Base-by-base conservation (phyloP, 2,113 vertebrate genomes). In the Protobothrops mucrosquamatus region DNA sequence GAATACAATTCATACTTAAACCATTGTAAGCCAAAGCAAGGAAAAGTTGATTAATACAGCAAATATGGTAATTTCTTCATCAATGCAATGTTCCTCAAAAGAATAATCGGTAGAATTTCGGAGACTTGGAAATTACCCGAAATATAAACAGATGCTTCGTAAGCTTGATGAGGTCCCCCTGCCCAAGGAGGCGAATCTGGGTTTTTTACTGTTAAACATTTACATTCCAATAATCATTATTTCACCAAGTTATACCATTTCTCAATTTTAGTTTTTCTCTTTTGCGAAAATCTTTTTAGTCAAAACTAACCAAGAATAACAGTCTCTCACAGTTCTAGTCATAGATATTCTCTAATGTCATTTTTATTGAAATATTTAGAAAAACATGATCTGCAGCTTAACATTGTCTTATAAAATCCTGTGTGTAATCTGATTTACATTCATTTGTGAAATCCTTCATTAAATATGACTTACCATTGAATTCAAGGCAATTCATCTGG, bases 401-500 rank as follows among this genome's bases (percentile, higher is more conserved):
- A 74, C 29, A 12, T 5, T 54, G 48, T 15, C 85, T 52, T 48
- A 64, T 39, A 51, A 64, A 64, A n/a, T 26, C 2, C 9, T 52
- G 46, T 26, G 48, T 87, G 26, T 10, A 87, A 52, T 24, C 46
- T 34, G 43, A 18, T 23, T 29, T 23, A 39, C 11, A 43, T 39
- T 26, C 0, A 61, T 29, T 34, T n/a, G 43, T 14, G 3, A 55
- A 64, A 26, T 12, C 26, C 2, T 14, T 24, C 55, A 15, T 86
- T 29, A 57, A 64, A 6, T 23, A 11, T 2, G 6, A 95, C 96
- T 95, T 91, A 98, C 99, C 99, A 89, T 95, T 96, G 94, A 99
- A 99, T 94, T 99, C 98, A 92, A 96, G 97, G 95, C 98, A 99
- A 64, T 87, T 98, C 97, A 99, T 97, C 3, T 94, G 96, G 91